Conservation (phyloP, 2,888 invertebrate species). For the Dryococelus australis region DNA sequence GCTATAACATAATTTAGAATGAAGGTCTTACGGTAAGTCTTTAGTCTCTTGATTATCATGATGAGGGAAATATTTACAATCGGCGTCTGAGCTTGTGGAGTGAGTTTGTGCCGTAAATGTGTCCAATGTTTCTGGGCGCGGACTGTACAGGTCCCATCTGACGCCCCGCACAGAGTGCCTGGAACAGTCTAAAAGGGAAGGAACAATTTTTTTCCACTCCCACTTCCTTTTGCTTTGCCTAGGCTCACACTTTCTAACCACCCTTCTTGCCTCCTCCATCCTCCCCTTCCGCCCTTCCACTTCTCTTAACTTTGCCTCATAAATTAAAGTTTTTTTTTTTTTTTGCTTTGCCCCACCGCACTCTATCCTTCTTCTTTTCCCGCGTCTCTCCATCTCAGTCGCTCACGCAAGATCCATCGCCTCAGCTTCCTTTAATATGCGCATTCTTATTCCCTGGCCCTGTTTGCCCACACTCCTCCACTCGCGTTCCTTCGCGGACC, state of each 20-base stretch:
- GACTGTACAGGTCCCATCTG: conserved; percentile 34
- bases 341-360: conserved; percentile 25
- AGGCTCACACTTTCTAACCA: conserved; percentile 37
- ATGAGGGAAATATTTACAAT: too few species aligned
- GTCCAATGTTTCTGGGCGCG: neutral
- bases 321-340: conserved; percentile 38
- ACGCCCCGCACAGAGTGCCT: conserved; percentile 35
- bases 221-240: conserved; percentile 34
- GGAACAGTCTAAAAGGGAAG: conserved; percentile 32
- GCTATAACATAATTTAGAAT: too few species aligned
- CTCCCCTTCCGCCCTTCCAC: conserved; percentile 21
- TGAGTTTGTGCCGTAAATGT: neutral
- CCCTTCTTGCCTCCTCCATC: conserved; percentile 17
- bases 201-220: conserved; percentile 34
- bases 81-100: too few species aligned
- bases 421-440: conserved; percentile 39
- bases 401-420: conserved; percentile 39
- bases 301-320: conserved; percentile 37
- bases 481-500: neutral
- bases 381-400: neutral
- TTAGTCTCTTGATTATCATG: too few species aligned
- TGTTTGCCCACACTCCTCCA: neutral
- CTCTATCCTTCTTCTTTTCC: conserved; percentile 32
- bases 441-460: conserved; percentile 40
- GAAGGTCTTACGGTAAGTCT: too few species aligned